Evolutionary conservation across 2,888 invertebrate species (phyloP).

Genomic region (Crematogaster levior): DNA sequence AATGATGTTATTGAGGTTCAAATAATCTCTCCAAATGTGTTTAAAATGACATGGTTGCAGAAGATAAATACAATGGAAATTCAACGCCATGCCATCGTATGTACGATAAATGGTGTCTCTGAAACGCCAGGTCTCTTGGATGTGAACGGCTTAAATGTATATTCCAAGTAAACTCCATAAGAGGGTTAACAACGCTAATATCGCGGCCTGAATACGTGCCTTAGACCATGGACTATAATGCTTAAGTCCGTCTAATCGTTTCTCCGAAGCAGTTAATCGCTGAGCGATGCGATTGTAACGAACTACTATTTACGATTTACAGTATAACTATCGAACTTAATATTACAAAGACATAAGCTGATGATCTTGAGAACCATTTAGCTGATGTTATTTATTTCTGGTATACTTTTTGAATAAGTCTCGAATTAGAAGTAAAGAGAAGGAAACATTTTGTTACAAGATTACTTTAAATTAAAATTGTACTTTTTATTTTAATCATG

Average conservation of each 20-base stretch:
- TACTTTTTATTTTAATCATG: background rate
- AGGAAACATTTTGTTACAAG: background rate
- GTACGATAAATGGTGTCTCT: slow-evolving; percentile 45
- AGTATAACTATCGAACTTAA: slow-evolving; percentile 11
- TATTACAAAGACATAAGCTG: background rate
- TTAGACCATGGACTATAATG: slow-evolving; percentile 51
- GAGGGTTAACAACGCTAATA: slow-evolving; percentile 55
- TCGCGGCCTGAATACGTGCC: slow-evolving; percentile 51
- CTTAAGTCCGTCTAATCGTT: slow-evolving; percentile 53
- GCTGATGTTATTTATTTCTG: background rate
- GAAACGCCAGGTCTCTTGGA: slow-evolving; percentile 43
- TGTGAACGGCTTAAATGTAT: slow-evolving; percentile 52
- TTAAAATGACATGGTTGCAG: slow-evolving; percentile 26
- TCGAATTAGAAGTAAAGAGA: background rate
- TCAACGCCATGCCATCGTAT: slow-evolving; percentile 23
- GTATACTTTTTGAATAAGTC: background rate
- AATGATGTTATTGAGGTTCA: slow-evolving; percentile 14
- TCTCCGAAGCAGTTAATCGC: slow-evolving; percentile 44
- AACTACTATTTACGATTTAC: slow-evolving; percentile 42
- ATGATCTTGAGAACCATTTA: background rate
- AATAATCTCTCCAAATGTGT: slow-evolving; percentile 20
- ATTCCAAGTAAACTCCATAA: slow-evolving; percentile 55
- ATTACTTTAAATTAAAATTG: background rate
- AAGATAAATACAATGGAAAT: slow-evolving; percentile 50
- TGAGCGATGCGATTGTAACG: slow-evolving; percentile 19